phyloP scores from a whole-genome alignment of 2,888 invertebrate species.

The Petrolisthes cinctipes region DNA sequence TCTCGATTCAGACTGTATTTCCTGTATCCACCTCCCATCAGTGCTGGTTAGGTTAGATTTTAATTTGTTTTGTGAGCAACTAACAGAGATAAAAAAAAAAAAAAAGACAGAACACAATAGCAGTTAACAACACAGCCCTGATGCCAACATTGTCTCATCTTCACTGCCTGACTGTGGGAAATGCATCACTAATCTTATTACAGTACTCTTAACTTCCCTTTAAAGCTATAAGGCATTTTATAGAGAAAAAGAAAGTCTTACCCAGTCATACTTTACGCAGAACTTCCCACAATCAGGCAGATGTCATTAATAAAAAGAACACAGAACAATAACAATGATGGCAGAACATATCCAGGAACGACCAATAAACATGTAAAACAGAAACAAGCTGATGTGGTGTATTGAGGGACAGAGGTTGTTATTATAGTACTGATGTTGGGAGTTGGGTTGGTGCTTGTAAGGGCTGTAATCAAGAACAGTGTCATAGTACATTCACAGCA shows the following conservation, averaged over 20 bases:
- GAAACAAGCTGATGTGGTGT: not conserved
- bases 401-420: no score
- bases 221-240: no score
- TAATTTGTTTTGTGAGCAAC: not conserved
- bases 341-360: not conserved
- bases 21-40: no score
- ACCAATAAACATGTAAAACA: not conserved
- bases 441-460: no score
- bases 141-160: not conserved
- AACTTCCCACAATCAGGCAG: not conserved
- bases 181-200: not conserved
- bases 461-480: no score
- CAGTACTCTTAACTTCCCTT: no score
- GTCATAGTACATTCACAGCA: no score
- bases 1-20: no score
- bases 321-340: not conserved
- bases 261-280: not conserved
- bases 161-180: not conserved
- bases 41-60: no score
- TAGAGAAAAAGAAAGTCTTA: no score
- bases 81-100: not conserved
- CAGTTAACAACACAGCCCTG: not conserved
- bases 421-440: no score
- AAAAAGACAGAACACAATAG: not conserved
- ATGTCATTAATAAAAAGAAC: not conserved